Evolutionary conservation across 2,888 invertebrate genomes (phyloP), one percentile per base, ranked within the genome.

Genomic region (Abrostola tripartita): DNA sequence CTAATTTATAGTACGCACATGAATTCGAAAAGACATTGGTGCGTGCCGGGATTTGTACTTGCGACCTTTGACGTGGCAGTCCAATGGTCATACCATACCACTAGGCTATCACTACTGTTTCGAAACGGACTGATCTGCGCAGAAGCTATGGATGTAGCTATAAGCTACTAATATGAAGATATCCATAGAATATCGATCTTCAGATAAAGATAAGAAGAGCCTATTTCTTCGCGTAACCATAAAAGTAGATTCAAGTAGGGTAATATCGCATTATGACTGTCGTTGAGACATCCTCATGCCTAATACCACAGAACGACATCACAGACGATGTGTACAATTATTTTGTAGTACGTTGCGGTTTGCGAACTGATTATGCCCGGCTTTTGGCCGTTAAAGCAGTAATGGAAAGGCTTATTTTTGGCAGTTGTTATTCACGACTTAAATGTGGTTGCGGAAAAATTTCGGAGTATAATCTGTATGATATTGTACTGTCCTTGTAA

Each of bases 201-300:
- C 36, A 37, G 35, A 41, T 44, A 12, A 55, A 60, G 62, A 61
- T 71, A 42, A 40, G 44, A 14, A 10, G 11, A 8, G 62, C 68
- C 72, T 68, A 72, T 71, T 12, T 10, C 71, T 62, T 36, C 0
- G 5, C 4, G 38, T 44, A 63, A 47, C 62, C 73, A 24, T 71
- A 68, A 71, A 71, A 72, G 40, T 59, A 53, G 41, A 68, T 56
- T 52, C n/a, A 52, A 59, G 54, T 47, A 14, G 52, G 68, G 72
- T 68, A 72, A 72, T 59, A 68, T 51, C 40, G 24, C 52, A 38
- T 59, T 58, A 71, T 56, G 63, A 41, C 12, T 37, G 50, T 41
- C 68, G 37, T 72, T 53, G 37, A 71, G 63, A 72, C 63, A 72
- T 14, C n/a, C 35, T 49, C 24, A 58, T 47, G 42, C 5, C 35